Percentiles rank a stretch among this genome's conserved stretches.
Conservation (phyloP, 2,113 vertebrate species). For the Melanerpes aurifrons region DNA sequence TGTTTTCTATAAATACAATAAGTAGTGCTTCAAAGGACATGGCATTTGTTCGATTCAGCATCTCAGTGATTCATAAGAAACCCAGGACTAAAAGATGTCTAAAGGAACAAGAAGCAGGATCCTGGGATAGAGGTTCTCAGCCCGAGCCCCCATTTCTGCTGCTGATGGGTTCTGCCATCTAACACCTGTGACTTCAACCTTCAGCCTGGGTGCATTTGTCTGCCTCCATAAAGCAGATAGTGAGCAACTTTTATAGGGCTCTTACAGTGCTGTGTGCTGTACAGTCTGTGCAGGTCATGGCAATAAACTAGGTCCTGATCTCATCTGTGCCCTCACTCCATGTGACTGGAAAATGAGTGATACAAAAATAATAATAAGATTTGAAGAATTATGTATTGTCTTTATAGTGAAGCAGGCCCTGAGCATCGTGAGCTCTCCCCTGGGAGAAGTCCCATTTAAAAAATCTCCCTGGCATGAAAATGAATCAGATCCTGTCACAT, state of each 20-base stretch:
- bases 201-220: neutral
- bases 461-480: conserved; percentile 11
- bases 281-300: neutral
- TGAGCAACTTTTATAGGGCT: neutral
- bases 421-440: neutral
- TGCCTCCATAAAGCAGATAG: neutral
- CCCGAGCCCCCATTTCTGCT: neutral
- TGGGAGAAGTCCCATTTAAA: conserved; percentile 50
- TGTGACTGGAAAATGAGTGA: neutral
- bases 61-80: neutral
- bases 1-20: conserved; percentile 5
- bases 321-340: neutral
- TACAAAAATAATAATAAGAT: conserved; percentile 43
- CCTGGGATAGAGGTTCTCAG: accelerated
- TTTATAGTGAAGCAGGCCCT: conserved; percentile 10
- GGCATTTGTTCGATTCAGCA: neutral
- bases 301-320: conserved; percentile 1
- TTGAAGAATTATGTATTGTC: conserved; percentile 21
- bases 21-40: neutral
- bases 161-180: neutral
- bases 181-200: neutral
- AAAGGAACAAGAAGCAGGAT: neutral
- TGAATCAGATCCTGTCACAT: conserved; percentile 26
- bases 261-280: neutral
- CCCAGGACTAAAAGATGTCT: neutral